Conservation (phyloP, 2,888 invertebrate genomes). For the Halictus quadricinctus region DNA sequence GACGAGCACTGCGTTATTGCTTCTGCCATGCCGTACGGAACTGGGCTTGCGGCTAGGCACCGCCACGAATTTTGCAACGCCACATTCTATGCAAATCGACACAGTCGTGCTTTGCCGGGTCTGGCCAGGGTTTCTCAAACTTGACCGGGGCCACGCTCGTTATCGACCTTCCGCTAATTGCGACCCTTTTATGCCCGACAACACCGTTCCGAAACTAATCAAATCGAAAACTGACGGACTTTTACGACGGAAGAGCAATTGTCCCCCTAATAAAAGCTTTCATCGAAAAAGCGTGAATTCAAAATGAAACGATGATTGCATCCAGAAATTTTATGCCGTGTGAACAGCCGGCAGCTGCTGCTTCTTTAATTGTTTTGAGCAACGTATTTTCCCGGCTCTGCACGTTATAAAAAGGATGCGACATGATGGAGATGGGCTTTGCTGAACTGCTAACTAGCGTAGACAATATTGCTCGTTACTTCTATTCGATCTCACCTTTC, state of each 20-base stretch:
- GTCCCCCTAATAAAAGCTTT: too few relatives aligned
- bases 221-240: neutral
- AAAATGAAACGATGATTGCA: neutral
- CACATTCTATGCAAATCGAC: slow-evolving; percentile 79
- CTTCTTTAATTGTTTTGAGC: slow-evolving; percentile 1
- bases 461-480: neutral
- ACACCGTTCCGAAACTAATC: neutral
- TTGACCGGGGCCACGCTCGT: slow-evolving; percentile 15
- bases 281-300: too few relatives aligned
- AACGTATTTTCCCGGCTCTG: neutral
- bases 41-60: slow-evolving; percentile 57
- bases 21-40: slow-evolving; percentile 58
- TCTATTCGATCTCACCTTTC: neutral
- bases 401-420: neutral
- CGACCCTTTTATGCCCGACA: neutral
- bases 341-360: neutral
- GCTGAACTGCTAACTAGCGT: neutral
- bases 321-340: slow-evolving; percentile 2
- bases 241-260: too few relatives aligned
- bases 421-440: neutral
- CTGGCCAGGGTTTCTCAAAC: slow-evolving; percentile 69
- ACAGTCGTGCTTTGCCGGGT: slow-evolving; percentile 33
- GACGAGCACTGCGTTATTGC: slow-evolving; percentile 63
- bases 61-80: slow-evolving; percentile 77
- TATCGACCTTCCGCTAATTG: neutral